Percentiles rank a stretch among this genome's conserved stretches.
These are phyloP conservation scores for Scyliorhinus canicula DNA, from an alignment of 2,797 vertebrate genomes.

Conservation along the genomic window DNA sequence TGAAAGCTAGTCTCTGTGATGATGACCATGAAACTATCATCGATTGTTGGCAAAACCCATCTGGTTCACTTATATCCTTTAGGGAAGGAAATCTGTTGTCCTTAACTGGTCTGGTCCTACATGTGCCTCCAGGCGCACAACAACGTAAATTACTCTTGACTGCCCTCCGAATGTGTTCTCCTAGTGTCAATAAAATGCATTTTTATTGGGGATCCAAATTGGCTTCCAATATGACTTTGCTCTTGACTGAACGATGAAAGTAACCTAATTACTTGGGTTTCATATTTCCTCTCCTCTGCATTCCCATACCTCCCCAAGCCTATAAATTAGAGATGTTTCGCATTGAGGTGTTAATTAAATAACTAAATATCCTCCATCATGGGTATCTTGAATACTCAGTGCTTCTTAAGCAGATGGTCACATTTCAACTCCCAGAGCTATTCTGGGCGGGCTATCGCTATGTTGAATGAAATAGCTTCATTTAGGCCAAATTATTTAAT, in stretches of 20 bases:
- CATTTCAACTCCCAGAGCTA: background rate
- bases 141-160: no score
- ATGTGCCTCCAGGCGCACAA: no score
- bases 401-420: background rate
- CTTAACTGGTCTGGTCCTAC: no score
- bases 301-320: background rate
- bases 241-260: background rate
- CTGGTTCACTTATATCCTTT: no score
- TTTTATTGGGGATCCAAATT: background rate
- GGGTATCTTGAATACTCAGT: background rate
- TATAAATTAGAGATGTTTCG: background rate
- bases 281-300: background rate
- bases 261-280: slow-evolving; percentile 3
- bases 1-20: no score
- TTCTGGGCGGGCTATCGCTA: background rate
- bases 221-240: background rate
- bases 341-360: background rate
- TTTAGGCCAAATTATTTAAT: background rate
- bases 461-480: background rate
- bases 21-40: no score
- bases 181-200: background rate
- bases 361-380: background rate
- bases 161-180: no score
- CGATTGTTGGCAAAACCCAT: no score
- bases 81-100: no score